Conservation (phyloP, 2,113 vertebrate species). For the Pluvianellus socialis region DNA sequence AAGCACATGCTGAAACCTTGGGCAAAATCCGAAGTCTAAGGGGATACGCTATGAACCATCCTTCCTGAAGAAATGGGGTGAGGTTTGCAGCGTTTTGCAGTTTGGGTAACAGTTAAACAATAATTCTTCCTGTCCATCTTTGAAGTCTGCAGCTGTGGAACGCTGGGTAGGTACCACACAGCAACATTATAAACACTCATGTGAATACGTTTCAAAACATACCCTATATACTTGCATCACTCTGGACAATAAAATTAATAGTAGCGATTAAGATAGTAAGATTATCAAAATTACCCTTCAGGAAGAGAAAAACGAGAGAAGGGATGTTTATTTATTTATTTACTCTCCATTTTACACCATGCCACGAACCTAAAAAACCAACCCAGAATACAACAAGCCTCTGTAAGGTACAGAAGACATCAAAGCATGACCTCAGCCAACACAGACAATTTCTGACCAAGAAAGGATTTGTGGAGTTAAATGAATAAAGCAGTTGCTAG, state of each 20-base stretch:
- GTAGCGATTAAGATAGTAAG: not conserved
- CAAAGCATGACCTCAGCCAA: not conserved
- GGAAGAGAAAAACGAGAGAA: not conserved
- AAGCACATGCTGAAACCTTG: not conserved
- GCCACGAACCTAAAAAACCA: not conserved
- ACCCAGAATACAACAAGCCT: not conserved
- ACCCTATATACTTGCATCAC: not conserved
- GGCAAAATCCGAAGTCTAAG: not conserved
- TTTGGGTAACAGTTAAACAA: not conserved
- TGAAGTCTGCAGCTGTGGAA: not conserved
- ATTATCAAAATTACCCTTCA: not conserved
- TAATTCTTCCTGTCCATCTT: not conserved
- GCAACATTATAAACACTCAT: not conserved
- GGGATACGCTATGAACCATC: not conserved
- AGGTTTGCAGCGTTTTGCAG: not conserved
- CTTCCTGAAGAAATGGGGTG: accelerated
- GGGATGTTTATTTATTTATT: not conserved
- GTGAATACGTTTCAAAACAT: accelerated
- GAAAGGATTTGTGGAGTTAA: not conserved
- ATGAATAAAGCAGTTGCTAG: not conserved
- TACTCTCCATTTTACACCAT: not conserved
- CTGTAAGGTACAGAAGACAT: not conserved
- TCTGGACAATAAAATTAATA: not conserved
- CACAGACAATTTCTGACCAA: not conserved
- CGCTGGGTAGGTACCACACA: not conserved